Base-by-base conservation (phyloP, 2,888 invertebrate species). In the Petrolisthes manimaculis region DNA sequence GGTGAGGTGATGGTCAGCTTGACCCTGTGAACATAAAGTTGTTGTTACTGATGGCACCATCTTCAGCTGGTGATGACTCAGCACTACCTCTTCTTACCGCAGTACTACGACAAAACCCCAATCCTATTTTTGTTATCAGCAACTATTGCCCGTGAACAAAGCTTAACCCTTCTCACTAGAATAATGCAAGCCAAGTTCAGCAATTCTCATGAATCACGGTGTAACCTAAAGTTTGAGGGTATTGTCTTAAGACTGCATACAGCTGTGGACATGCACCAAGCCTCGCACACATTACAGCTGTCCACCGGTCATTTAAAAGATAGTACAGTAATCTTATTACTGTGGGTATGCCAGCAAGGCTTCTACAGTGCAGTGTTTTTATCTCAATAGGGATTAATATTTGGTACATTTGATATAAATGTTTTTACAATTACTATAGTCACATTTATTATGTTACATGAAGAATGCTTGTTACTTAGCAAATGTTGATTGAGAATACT, bases 21-120 rank as follows among this genome's bases (percentile, higher is more conserved):
- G 80, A 37, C 81, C 74, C 71, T 53, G 53, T 86, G 56, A 80
- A 85, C 67, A 61, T 37, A 24, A 80, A 54, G 86, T 71, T 86
- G 86, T 74, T 86, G 75, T 81, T 55, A 14, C n/a, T 74, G 81
- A 51, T 71, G 71, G 75, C 75, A 71, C 81, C 80, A 67, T 21
- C 86, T 80, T 81, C 37, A 80, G 81, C 81, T 81, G 86, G 86
- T 86, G 56, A 75, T 71, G 71, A 55, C 86, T 74, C 81, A 82
- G 74, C 81, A 69, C 85, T 79, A 54, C 85, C 85, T 85, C 85
- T 79, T 9, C 61, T 61, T 61, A 61, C 61, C 9, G 61, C 61
- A 18, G 61, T 61, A 9, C 61, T 61, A 61, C 61, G 61, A 61
- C 61, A 61, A 61, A 61, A 12, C 61, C 61, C 61, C 61, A 9